Conservation (phyloP, 2,113 vertebrate genomes). For the Etheostoma cragini region DNA sequence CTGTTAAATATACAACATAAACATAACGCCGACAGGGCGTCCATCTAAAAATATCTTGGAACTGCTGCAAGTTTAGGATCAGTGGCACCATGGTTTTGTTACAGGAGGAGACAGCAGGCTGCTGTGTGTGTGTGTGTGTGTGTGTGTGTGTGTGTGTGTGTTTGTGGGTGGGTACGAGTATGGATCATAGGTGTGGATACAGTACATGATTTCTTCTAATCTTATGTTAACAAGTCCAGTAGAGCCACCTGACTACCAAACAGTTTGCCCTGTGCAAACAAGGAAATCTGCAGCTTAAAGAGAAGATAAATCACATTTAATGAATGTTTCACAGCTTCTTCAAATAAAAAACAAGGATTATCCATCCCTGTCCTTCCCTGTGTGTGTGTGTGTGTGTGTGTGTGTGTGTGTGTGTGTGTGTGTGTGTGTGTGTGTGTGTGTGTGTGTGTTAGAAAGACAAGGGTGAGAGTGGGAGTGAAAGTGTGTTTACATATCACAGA, state of each 20-base stretch:
- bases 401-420: slow-evolving; percentile 15
- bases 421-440: slow-evolving; percentile 4
- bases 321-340: slow-evolving; percentile 22
- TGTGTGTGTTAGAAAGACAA: slow-evolving; percentile 36
- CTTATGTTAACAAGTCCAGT: slow-evolving; percentile 32
- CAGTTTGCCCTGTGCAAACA: slow-evolving; percentile 30
- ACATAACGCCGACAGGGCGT: slow-evolving; percentile 49
- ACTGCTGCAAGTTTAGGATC: slow-evolving; percentile 36
- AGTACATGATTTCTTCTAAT: slow-evolving; percentile 13
- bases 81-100: slow-evolving; percentile 52
- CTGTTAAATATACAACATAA: slow-evolving; percentile 59
- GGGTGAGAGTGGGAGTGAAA: slow-evolving; percentile 43
- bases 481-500: slow-evolving; percentile 71
- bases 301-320: slow-evolving; percentile 18
- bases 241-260: slow-evolving; percentile 13
- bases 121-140: slow-evolving; percentile 26
- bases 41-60: slow-evolving; percentile 53
- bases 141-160: slow-evolving; percentile 3
- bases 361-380: slow-evolving; percentile 3
- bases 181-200: background rate
- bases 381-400: background rate
- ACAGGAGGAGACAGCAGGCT: slow-evolving; percentile 28
- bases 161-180: background rate
- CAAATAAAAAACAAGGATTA: slow-evolving; percentile 27
- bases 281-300: background rate